phyloP scores from a whole-genome alignment of 2,113 vertebrate species.

The Dunckerocampus dactyliophorus region DNA sequence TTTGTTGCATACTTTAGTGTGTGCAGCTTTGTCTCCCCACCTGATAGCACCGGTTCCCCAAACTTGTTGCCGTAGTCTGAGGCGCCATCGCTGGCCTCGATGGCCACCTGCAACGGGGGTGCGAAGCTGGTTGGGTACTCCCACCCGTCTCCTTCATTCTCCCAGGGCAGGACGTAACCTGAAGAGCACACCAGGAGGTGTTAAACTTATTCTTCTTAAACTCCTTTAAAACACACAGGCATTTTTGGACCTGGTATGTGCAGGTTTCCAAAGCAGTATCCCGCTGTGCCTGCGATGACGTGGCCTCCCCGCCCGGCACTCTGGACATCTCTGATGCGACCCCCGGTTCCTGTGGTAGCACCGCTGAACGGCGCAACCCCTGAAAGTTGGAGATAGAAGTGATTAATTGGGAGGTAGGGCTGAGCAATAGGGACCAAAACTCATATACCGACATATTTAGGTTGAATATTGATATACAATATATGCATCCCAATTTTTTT shows the following conservation, averaged over 20 bases:
- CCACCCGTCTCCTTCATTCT: constrained; percentile 77
- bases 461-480: too few species aligned
- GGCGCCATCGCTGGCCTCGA: constrained; percentile 88
- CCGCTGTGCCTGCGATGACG: constrained; percentile 86
- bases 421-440: too few species aligned
- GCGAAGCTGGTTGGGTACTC: constrained; percentile 84
- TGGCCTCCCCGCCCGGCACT: constrained; percentile 85
- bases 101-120: constrained; percentile 81
- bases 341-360: constrained; percentile 86
- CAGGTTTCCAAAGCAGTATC: constrained; percentile 90
- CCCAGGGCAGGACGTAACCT: constrained; percentile 87
- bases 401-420: background rate
- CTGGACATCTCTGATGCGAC: constrained; percentile 87
- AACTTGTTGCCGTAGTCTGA: constrained; percentile 96
- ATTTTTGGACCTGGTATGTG: constrained; percentile 79
- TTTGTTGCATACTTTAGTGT: background rate
- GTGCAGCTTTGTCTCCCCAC: constrained; percentile 40
- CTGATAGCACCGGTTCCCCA: constrained; percentile 86
- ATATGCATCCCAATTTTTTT: too few species aligned
- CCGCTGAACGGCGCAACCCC: constrained; percentile 90
- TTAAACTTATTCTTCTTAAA: background rate
- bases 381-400: constrained; percentile 28
- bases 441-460: too few species aligned
- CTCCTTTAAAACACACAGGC: background rate
- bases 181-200: background rate